phyloP scores from a whole-genome alignment of 2,113 vertebrate genomes.

The Callopanchax toddi region DNA sequence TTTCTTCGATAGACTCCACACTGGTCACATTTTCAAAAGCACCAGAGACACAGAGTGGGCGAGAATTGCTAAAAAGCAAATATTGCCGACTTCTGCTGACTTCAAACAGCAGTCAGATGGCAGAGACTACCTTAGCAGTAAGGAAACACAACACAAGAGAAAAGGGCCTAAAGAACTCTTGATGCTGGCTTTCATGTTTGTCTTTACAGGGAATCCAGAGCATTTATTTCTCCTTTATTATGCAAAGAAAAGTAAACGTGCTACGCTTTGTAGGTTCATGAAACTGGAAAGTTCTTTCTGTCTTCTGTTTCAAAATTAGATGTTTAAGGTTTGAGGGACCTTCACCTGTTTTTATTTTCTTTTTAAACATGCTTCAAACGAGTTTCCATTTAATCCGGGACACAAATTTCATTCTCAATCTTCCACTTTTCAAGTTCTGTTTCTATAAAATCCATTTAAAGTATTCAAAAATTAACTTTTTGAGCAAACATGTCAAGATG shows the following conservation, averaged over 20 bases:
- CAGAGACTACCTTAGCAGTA: conserved; percentile 63
- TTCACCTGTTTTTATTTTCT: conserved; percentile 28
- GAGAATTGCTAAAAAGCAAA: conserved; percentile 71
- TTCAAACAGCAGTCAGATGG: conserved; percentile 72
- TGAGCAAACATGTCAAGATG: conserved; percentile 16
- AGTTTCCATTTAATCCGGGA: conserved; percentile 56
- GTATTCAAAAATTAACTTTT: conserved; percentile 41
- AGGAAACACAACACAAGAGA: conserved; percentile 63
- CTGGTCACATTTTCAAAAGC: conserved; percentile 67
- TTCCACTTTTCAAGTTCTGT: conserved; percentile 32
- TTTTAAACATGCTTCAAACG: conserved; percentile 44
- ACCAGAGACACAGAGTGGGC: conserved; percentile 61
- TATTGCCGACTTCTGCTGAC: conserved; percentile 66
- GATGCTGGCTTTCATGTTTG: conserved; percentile 71
- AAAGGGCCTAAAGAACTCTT: conserved; percentile 64
- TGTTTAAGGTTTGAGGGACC: conserved; percentile 35
- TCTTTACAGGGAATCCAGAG: conserved; percentile 62
- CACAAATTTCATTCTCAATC: conserved; percentile 46
- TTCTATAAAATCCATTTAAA: conserved; percentile 32
- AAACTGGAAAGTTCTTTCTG: conserved; percentile 63
- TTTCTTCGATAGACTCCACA: conserved; percentile 66
- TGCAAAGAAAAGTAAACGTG: conserved; percentile 66
- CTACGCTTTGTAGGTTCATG: conserved; percentile 56
- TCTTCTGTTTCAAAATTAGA: conserved; percentile 60
- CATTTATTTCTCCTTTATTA: conserved; percentile 58